Base-by-base conservation (phyloP, 2,113 vertebrate genomes). In the Empidonax alnorum region DNA sequence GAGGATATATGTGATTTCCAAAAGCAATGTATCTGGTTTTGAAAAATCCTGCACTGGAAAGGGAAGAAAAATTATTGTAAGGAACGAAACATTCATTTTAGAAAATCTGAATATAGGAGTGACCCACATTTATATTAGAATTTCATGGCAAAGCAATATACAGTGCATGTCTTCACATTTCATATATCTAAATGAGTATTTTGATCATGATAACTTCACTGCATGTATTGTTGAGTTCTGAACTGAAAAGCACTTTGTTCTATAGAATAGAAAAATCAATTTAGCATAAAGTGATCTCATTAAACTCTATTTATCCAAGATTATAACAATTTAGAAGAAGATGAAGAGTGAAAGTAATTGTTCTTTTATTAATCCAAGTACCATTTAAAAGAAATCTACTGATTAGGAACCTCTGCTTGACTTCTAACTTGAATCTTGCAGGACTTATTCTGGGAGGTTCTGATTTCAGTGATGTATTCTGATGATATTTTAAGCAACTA, bases 201-300 rank as follows among this genome's bases (percentile, higher is more conserved):
- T 94, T 91, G 69, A 79, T 83, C 62, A 49, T 33, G 74, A 39
- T 85, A 68, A 89, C 44, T 89, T 85, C 33, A 42, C 55, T 79
- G 33, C 4, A 2, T 68, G 15, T 63, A 17, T 79, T 81, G 30
- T 46, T 3, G 47, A 94, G 39, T 61, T 90, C 56, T 85, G 73
- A 87, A 95, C 42, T 92, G 69, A 73, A 94, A 96, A 92, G 66
- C 79, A 61, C 61, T 87, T 93, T 87, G 41, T 62, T 88, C 74
- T 77, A 63, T 63, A 84, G 63, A 90, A 94, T 1, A 50, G 87
- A 83, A 88, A 94, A 95, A 94, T 94, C 67, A 95, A 92, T 97
- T 94, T 95, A 96, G 65, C 61, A 82, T 77, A 93, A 95, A 90
- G 77, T 94, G 95, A 95, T 94, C 91, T 92, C 63, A 91, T 96